phyloP scores from a whole-genome alignment of 2,113 vertebrate genomes.

The Dasyurus viverrinus region DNA sequence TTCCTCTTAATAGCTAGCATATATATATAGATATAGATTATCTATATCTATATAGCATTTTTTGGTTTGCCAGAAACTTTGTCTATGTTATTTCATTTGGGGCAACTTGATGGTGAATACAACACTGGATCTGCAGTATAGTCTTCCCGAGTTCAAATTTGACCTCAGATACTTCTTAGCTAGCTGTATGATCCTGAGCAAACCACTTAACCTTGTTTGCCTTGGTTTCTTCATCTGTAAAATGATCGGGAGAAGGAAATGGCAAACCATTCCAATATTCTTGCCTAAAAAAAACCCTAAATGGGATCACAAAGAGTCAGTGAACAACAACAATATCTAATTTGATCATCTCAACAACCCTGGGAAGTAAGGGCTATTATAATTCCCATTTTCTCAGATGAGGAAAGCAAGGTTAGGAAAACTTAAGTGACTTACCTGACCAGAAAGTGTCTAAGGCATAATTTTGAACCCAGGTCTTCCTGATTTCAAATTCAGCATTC shows the following conservation, averaged over 20 bases:
- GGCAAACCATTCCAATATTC: background rate
- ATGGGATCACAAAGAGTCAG: background rate
- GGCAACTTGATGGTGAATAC: background rate
- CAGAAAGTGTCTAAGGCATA: background rate
- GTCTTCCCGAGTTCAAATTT: background rate
- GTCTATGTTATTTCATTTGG: background rate
- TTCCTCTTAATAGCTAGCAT: background rate
- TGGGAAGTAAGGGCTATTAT: background rate
- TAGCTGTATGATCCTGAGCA: background rate
- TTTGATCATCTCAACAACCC: background rate
- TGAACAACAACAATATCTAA: background rate
- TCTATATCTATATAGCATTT: no score
- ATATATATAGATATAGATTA: no score
- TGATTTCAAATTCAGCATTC: background rate
- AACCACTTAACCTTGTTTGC: background rate
- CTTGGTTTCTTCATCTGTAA: background rate
- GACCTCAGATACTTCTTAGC: background rate
- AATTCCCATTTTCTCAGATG: background rate
- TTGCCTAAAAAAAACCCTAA: background rate
- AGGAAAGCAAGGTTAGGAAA: background rate
- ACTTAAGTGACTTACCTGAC: background rate
- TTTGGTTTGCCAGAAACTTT: background rate
- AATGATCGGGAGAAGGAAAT: background rate
- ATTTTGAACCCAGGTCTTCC: background rate
- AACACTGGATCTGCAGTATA: background rate